A percentile compares a stretch with the other conserved stretches of the same genome.
phyloP scores from a whole-genome alignment of 2,888 invertebrate genomes.

The Tetheella fluctuosa region DNA sequence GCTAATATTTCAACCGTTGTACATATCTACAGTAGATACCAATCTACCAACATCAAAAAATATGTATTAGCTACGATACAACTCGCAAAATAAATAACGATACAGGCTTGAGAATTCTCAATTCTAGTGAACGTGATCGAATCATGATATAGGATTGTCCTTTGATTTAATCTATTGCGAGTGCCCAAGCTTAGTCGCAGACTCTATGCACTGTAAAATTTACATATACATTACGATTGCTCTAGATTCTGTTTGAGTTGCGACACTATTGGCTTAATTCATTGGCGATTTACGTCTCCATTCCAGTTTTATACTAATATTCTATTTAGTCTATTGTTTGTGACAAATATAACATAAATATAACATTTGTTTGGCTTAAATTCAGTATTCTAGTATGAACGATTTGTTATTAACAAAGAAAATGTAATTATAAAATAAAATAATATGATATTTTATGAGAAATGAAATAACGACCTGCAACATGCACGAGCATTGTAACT shows the following conservation, averaged over 20 bases:
- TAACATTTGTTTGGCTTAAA: neutral
- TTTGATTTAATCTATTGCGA: constrained; percentile 52
- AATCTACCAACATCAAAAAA: constrained; percentile 15
- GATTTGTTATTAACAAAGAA: neutral
- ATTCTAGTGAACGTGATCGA: constrained; percentile 35
- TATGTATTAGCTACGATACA: neutral
- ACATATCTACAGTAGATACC: too few species aligned
- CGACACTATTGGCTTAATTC: constrained; percentile 56
- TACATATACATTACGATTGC: constrained; percentile 69
- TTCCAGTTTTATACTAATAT: too few species aligned
- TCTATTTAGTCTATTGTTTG: constrained; percentile 46
- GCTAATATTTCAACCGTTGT: too few species aligned
- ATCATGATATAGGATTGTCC: constrained; percentile 25
- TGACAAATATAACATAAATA: constrained; percentile 23
- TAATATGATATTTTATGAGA: neutral
- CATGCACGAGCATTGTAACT: constrained; percentile 65
- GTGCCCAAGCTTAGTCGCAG: constrained; percentile 53
- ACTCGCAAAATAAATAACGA: constrained; percentile 14
- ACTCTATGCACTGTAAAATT: constrained; percentile 61
- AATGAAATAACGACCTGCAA: constrained; percentile 40
- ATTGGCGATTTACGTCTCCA: constrained; percentile 60
- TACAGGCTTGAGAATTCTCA: constrained; percentile 20
- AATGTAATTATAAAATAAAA: neutral
- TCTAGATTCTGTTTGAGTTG: constrained; percentile 65
- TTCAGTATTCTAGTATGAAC: neutral